Conservation (phyloP, 2,888 invertebrate genomes). For the Euspilapteryx auroguttella region DNA sequence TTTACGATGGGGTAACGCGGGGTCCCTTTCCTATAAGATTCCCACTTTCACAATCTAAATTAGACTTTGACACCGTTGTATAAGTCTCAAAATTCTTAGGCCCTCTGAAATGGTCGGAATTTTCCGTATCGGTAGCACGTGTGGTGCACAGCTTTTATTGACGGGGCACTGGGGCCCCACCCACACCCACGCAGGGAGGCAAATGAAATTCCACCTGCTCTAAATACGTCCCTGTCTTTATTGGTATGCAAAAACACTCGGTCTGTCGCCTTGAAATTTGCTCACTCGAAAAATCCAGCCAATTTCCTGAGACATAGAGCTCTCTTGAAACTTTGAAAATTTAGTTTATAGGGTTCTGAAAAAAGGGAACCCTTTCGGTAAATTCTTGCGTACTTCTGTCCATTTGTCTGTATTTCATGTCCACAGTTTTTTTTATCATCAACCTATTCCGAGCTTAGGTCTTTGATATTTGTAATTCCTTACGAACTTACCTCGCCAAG, state of each 20-base stretch:
- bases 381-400: too few relatives aligned
- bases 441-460: too few relatives aligned
- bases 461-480: too few relatives aligned
- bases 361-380: too few relatives aligned
- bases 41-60: constrained; percentile 11
- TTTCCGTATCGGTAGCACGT: constrained; percentile 48
- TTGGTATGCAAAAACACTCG: constrained; percentile 24
- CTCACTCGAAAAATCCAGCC: too few relatives aligned
- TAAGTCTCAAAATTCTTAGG: too few relatives aligned
- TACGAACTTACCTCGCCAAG: too few relatives aligned
- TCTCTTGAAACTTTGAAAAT: too few relatives aligned
- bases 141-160: constrained; percentile 51
- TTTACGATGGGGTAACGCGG: constrained; percentile 47
- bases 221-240: constrained; percentile 32
- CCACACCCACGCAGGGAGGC: constrained; percentile 27
- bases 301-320: too few relatives aligned
- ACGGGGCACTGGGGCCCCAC: constrained; percentile 25
- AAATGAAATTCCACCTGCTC: constrained; percentile 45
- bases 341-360: too few relatives aligned
- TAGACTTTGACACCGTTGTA: constrained; percentile 13
- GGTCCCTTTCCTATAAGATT: constrained; percentile 38
- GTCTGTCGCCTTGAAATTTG: background rate
- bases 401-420: too few relatives aligned
- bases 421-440: too few relatives aligned
- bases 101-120: constrained; percentile 28